Evolutionary conservation across 2,888 invertebrate species (phyloP).

Genomic region (Stramonita haemastoma): DNA sequence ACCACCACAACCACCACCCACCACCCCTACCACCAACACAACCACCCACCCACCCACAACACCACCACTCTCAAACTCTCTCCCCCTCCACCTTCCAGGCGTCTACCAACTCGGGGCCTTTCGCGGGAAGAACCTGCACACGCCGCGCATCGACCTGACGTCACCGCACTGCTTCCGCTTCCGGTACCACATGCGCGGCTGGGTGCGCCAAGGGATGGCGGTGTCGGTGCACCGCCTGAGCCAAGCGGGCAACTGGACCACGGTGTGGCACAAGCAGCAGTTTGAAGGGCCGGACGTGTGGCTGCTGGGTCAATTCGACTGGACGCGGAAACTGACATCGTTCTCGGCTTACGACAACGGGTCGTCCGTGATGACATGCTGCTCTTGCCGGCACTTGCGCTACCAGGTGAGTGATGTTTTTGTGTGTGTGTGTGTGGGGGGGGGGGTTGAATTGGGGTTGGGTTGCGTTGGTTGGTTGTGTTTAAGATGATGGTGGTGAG

Average conservation of each 20-base stretch:
- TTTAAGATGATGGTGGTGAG: neutral
- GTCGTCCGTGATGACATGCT: constrained; percentile 65
- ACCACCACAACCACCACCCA: neutral
- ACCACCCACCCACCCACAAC: too few species aligned
- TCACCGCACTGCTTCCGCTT: constrained; percentile 67
- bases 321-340: constrained; percentile 56
- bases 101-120: constrained; percentile 46
- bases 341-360: constrained; percentile 55
- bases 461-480: neutral
- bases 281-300: constrained; percentile 56
- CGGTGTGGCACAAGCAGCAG: neutral
- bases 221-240: constrained; percentile 49
- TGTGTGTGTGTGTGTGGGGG: constrained; percentile 41
- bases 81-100: constrained; percentile 9
- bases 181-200: constrained; percentile 65
- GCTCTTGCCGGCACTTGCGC: constrained; percentile 59
- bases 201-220: constrained; percentile 50
- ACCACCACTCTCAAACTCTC: too few species aligned
- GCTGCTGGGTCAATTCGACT: constrained; percentile 65
- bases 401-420: constrained; percentile 61
- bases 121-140: constrained; percentile 50
- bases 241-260: neutral
- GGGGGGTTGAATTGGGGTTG: neutral
- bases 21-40: too few species aligned
- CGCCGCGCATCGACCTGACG: constrained; percentile 56